Evolutionary conservation across 2,113 vertebrate species (phyloP).

Genomic region (Lates calcarifer): DNA sequence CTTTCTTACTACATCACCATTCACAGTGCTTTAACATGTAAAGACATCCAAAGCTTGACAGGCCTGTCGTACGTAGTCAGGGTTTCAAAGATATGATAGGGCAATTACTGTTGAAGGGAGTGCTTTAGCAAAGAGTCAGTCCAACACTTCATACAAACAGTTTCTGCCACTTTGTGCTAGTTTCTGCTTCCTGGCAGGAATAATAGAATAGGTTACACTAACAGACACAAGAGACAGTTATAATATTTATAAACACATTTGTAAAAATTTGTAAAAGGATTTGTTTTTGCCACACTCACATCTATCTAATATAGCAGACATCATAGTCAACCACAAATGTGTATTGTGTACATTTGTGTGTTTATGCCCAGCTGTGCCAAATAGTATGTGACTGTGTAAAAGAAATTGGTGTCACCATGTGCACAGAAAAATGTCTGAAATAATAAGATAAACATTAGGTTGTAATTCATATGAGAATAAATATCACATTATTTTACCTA

Average conservation of each 20-base stretch:
- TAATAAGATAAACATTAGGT: neutral
- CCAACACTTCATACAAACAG: too few relatives aligned
- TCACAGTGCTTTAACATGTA: neutral
- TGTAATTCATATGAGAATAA: neutral
- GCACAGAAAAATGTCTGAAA: conserved; percentile 27
- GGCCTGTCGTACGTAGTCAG: neutral
- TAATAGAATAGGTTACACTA: too few relatives aligned
- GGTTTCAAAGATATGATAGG: neutral
- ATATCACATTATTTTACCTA: neutral
- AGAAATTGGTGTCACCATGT: neutral
- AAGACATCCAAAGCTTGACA: neutral
- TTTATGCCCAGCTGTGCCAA: neutral
- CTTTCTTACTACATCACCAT: neutral
- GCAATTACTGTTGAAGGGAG: too few relatives aligned
- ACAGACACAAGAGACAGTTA: too few relatives aligned
- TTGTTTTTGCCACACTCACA: too few relatives aligned
- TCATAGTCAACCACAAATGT: too few relatives aligned
- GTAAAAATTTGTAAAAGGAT: too few relatives aligned
- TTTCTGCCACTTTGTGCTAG: too few relatives aligned
- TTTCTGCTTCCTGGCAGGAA: too few relatives aligned
- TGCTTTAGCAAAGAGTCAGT: too few relatives aligned
- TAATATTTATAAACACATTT: too few relatives aligned
- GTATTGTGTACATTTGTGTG: neutral
- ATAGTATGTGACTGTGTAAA: neutral
- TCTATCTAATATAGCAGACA: too few relatives aligned